phyloP scores from a whole-genome alignment of 1,140 invertebrate species.

The Augochlora pura region DNA sequence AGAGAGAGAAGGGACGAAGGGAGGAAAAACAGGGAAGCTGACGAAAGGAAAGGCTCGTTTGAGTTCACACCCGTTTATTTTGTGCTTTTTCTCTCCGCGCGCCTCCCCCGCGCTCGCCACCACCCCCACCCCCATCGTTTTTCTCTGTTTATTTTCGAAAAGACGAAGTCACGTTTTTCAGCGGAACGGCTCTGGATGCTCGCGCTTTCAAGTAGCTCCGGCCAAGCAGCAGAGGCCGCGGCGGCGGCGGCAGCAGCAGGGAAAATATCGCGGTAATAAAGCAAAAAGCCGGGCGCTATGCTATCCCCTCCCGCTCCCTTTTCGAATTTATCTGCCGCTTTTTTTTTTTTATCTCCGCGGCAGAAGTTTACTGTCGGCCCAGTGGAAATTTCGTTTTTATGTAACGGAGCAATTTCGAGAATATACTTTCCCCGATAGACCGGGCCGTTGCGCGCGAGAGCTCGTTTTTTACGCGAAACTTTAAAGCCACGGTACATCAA shows the following conservation, averaged over 20 bases:
- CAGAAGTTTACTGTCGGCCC: conserved; percentile 21
- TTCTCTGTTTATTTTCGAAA: conserved; percentile 24
- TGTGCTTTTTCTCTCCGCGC: too few species aligned
- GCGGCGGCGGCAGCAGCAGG: not conserved
- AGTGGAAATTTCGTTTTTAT: conserved; percentile 40
- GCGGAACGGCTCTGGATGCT: too few species aligned
- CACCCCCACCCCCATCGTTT: too few species aligned
- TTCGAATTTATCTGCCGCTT: conserved; percentile 28
- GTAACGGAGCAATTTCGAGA: conserved; percentile 43
- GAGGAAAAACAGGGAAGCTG: not conserved
- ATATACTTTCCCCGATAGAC: conserved; percentile 36
- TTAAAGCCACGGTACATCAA: conserved; percentile 2
- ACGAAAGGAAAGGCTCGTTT: conserved; percentile 7
- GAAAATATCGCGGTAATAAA: conserved; percentile 43
- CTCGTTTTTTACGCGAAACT: conserved; percentile 1
- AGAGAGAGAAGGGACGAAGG: too few species aligned
- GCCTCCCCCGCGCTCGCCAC: not conserved
- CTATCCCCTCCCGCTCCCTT: not conserved
- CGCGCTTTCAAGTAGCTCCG: conserved; percentile 9
- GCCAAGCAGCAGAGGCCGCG: too few species aligned
- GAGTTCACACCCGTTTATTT: conserved; percentile 16
- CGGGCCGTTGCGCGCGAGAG: not conserved
- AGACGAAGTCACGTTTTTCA: conserved; percentile 24
- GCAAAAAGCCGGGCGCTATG: conserved; percentile 23
- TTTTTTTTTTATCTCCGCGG: not conserved